Evolutionary conservation across 2,797 vertebrate species (phyloP).

Genomic region (Erpetoichthys calabaricus): DNA sequence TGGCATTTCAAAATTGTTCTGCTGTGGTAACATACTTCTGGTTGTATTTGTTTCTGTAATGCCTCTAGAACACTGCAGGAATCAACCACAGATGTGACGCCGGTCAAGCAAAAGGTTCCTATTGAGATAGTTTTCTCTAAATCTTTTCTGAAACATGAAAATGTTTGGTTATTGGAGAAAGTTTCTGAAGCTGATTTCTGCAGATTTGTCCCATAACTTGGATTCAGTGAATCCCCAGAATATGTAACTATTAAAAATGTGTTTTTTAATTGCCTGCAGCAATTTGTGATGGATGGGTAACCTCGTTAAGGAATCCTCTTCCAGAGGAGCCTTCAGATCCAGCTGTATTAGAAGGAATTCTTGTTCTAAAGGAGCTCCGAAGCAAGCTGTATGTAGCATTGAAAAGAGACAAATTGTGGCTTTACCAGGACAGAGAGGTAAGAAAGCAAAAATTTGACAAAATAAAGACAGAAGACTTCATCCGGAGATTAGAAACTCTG

Average conservation of each 20-base stretch:
- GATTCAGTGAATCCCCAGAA: not conserved
- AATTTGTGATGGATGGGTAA: slow-evolving; percentile 43
- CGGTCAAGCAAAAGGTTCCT: too few species aligned
- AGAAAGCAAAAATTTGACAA: not conserved
- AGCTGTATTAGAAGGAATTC: slow-evolving; percentile 31
- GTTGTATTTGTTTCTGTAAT: too few species aligned
- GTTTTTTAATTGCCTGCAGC: slow-evolving; percentile 22
- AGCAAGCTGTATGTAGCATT: slow-evolving; percentile 39
- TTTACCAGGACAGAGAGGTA: slow-evolving; percentile 50
- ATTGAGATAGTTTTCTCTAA: too few species aligned
- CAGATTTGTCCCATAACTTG: too few species aligned
- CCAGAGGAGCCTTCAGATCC: slow-evolving; percentile 29
- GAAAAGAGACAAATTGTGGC: slow-evolving; percentile 43
- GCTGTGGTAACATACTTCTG: too few species aligned
- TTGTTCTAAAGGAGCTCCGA: slow-evolving; percentile 39
- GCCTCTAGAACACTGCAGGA: too few species aligned
- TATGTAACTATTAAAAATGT: not conserved
- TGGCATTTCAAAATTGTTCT: too few species aligned
- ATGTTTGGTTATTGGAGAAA: too few species aligned
- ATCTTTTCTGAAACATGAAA: too few species aligned
- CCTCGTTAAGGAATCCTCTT: slow-evolving; percentile 35
- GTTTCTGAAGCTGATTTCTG: too few species aligned
- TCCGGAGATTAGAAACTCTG: not conserved
- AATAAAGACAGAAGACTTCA: not conserved
- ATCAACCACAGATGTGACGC: too few species aligned